A percentile compares a stretch with the other conserved stretches of the same genome.
phyloP scores from a whole-genome alignment of 1,140 invertebrate species.

The Trinorchestia longiramus region DNA sequence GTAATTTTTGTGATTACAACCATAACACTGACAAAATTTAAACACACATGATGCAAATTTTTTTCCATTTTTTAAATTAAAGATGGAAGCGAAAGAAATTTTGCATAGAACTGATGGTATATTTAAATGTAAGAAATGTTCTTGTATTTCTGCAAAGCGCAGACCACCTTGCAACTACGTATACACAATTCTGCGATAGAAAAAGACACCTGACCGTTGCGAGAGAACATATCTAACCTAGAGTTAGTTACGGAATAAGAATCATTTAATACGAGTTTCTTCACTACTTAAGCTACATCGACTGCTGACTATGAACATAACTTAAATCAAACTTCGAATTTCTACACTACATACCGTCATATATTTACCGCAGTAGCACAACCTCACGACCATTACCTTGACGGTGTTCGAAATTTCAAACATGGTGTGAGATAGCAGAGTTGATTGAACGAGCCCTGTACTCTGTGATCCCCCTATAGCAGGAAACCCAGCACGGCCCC shows the following conservation, averaged over 20 bases:
- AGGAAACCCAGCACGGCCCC: too few relatives aligned
- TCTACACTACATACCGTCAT: neutral
- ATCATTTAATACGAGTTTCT: neutral
- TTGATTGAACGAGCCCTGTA: neutral
- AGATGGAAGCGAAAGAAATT: neutral
- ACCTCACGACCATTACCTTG: neutral
- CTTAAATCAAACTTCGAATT: neutral
- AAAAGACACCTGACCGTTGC: neutral
- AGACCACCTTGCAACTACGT: neutral
- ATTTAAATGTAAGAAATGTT: neutral
- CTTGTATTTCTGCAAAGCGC: neutral
- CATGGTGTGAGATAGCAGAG: neutral
- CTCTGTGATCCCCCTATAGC: too few relatives aligned
- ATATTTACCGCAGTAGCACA: neutral
- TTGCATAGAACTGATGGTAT: neutral
- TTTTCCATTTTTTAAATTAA: neutral
- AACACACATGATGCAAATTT: neutral
- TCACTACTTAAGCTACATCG: conserved; percentile 10
- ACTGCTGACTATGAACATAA: neutral
- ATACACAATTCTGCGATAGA: neutral
- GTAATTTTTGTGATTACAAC: neutral
- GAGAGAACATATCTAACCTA: neutral
- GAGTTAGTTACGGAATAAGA: neutral
- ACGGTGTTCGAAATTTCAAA: neutral
- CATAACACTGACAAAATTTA: neutral